Base-by-base conservation (phyloP, 2,113 vertebrate genomes). In the Globicephala melas region DNA sequence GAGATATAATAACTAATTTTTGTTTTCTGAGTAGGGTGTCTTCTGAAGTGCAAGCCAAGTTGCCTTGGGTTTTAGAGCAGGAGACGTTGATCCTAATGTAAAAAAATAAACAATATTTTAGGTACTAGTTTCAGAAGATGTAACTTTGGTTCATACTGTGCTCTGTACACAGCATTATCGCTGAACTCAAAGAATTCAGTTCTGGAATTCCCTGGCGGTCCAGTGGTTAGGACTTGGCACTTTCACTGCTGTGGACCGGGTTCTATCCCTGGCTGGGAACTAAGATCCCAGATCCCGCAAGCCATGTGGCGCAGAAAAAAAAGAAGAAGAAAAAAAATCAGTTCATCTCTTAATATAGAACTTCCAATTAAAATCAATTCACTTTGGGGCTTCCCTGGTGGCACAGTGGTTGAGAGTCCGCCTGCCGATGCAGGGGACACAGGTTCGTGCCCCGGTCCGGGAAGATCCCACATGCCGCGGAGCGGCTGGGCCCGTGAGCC, bases 1-100 rank as follows among this genome's bases (percentile, higher is more conserved):
- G 82, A 55, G 41, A 92, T 47, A 6, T 10, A 91, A 47, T 91
- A 91, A 65, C n/a, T 86, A 68, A 80, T 92, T 96, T 96, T 96
- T 89, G 47, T 91, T 85, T 17, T 70, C 41, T 47, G 25, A 93
- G 36, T 15, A 67, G 44, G 1, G 13, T 50, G 14, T 89, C 13
- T 88, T 89, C 71, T 87, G 74, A 96, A 91, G 50, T 86, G 18
- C 47, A 92, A 76, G 18, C 36, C 74, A 89, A 53, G 41, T 89
- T 94, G 63, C 28, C 62, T 91, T 96, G 33, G 23, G 82, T 93
- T 94, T 89, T 10, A 80, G 15, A 94, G 18, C 88, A 18, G 38
- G 68, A 84, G 41, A 77, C 14, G 17, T 31, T 91, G 60, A 85
- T 82, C 18, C 21, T 79, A 44, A 87, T 26, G 20, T 36, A 38